Base-by-base conservation (phyloP, 2,888 invertebrate species). In the Mythimna lalbum region DNA sequence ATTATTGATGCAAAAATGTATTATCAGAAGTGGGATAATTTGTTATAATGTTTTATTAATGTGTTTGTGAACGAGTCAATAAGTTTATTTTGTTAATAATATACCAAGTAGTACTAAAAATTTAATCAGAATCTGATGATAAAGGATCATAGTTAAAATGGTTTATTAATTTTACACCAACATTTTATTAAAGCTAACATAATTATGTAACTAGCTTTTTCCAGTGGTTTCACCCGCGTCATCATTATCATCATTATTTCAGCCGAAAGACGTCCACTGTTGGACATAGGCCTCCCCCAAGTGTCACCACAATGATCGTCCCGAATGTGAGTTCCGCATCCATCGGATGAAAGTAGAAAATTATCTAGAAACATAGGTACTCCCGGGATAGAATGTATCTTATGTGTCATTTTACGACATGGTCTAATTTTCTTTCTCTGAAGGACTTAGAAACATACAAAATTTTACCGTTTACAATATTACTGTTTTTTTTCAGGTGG, bases 31-130 rank as follows among this genome's bases (percentile, higher is more conserved):
- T 59, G 65, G 56, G 31, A 70, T 72, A 53, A 69, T 80, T 68
- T 9, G 39, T 68, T 43, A 69, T 69, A 43, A 17, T 83, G 70
- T 80, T 82, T 79, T 64, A 71, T 68, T 63, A 67, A 60, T 65
- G 66, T 14, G 33, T 60, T 70, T 43, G 53, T 75, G 59, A 68
- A 80, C 53, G 21, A 39, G 63, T 60, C 36, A 59, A 49, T 72
- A 56, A 61, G 17, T 62, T 59, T 21, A 74, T 62, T 67, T 65
- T n/a, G 21, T 39, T n/a, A 52, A 70, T 55, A 69, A 64, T 64
- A 56, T 59, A 55, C 21, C 50, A 57, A 61, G 21, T 50, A 31
- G 19, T 17, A 57, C 62, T 81, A 31, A 19, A 50, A n/a, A 4
- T 47, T 72, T 57, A 61, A 72, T 71, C 23, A 21, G 1, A 2